These are phyloP conservation scores for Agrotis segetum DNA, from an alignment of 2,888 invertebrate species.

Conservation along the genomic window DNA sequence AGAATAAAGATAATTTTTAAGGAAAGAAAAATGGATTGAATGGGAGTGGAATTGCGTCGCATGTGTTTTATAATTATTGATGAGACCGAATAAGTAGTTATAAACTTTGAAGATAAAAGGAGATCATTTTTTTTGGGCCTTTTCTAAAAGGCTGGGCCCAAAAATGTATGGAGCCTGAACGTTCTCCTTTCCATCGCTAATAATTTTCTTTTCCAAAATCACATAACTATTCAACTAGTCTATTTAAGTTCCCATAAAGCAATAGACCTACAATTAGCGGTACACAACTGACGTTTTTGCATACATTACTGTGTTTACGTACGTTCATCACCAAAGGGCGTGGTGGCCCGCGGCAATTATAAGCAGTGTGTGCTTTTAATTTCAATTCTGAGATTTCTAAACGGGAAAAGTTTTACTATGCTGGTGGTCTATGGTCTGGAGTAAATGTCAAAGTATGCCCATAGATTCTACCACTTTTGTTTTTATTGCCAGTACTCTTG, in stretches of 20 bases:
- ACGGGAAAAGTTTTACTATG: slow-evolving; percentile 58
- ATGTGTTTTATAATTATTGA: no score
- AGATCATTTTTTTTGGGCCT: no score
- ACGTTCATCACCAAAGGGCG: slow-evolving; percentile 65
- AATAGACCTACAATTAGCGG: slow-evolving; percentile 55
- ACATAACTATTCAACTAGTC: slow-evolving; percentile 21
- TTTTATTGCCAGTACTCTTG: no score
- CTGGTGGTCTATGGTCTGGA: slow-evolving; percentile 69
- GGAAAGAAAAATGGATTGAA: no score
- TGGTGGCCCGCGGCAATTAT: slow-evolving; percentile 73
- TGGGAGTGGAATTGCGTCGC: no score
- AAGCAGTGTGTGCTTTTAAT: slow-evolving; percentile 64
- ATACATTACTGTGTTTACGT: slow-evolving; percentile 67
- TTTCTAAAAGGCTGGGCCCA: no score
- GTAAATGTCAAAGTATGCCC: neutral
- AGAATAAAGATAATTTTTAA: no score
- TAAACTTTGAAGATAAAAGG: no score
- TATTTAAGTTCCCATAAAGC: slow-evolving; percentile 46
- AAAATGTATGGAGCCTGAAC: no score
- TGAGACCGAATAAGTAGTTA: no score
- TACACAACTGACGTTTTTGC: slow-evolving; percentile 68
- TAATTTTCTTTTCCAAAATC: neutral
- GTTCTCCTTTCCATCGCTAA: neutral
- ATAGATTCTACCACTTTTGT: no score
- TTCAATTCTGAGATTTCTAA: slow-evolving; percentile 51